phyloP scores from a whole-genome alignment of 2,113 vertebrate species.

The Albula goreensis region DNA sequence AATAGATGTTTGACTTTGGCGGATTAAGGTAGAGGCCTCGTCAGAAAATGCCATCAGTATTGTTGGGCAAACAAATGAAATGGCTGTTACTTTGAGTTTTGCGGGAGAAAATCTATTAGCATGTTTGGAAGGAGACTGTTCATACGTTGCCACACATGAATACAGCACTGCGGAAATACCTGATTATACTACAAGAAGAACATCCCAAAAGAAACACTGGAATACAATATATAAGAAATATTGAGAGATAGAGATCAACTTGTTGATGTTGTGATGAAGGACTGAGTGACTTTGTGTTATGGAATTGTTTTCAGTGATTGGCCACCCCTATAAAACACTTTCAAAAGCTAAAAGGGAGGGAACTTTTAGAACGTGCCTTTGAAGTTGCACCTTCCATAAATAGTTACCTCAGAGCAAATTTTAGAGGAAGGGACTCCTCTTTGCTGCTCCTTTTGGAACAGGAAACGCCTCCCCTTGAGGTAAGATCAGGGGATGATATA shows the following conservation, averaged over 20 bases:
- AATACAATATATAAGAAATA: not conserved
- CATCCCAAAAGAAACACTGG: not conserved
- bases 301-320: too few species aligned
- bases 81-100: constrained; percentile 23
- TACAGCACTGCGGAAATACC: not conserved
- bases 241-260: not conserved
- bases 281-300: too few species aligned
- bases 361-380: not conserved
- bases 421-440: not conserved
- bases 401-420: not conserved
- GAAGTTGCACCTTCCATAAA: not conserved
- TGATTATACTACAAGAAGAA: not conserved
- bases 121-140: not conserved
- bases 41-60: constrained; percentile 29
- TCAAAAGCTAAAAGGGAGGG: not conserved
- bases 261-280: too few species aligned
- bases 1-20: constrained; percentile 42
- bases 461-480: not conserved
- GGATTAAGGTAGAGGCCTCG: constrained; percentile 33
- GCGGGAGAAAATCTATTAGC: constrained; percentile 16
- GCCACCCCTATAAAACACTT: too few species aligned
- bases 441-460: not conserved
- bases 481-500: not conserved
- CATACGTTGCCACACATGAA: not conserved
- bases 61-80: constrained; percentile 39